A percentile compares a stretch with the other conserved stretches of the same genome.
These are phyloP conservation scores for Cyanistes caeruleus DNA, from an alignment of 2,113 vertebrate species.

Conservation along the genomic window DNA sequence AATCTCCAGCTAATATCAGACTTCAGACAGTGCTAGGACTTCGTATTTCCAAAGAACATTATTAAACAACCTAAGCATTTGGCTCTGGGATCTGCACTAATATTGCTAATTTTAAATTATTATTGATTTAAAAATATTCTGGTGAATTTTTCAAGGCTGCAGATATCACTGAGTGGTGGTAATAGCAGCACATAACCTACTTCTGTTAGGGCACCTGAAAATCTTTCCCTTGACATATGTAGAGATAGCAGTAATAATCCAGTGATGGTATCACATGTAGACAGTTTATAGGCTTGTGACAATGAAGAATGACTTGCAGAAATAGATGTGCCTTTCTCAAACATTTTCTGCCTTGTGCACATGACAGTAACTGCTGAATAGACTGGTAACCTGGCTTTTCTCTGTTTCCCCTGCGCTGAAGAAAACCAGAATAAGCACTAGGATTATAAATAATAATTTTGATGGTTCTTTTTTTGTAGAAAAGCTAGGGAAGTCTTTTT, in stretches of 20 bases:
- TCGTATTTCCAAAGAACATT: not conserved
- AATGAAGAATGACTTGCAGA: not conserved
- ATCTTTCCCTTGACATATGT: not conserved
- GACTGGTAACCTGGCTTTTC: not conserved
- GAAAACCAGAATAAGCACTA: not conserved
- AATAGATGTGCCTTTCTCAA: not conserved
- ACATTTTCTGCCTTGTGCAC: not conserved
- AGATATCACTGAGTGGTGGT: rapidly evolving
- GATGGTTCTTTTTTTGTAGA: not conserved
- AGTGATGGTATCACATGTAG: not conserved
- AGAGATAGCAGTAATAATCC: not conserved
- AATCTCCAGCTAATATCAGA: not conserved
- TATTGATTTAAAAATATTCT: not conserved
- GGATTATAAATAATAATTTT: not conserved
- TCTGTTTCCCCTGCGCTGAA: not conserved
- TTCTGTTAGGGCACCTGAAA: not conserved
- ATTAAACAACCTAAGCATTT: not conserved
- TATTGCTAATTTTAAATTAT: rapidly evolving
- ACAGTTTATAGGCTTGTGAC: not conserved
- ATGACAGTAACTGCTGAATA: not conserved
- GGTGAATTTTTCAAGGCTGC: not conserved
- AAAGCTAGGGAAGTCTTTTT: not conserved
- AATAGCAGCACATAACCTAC: not conserved
- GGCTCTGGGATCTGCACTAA: not conserved
- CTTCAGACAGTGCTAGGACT: not conserved